Evolutionary conservation across 2,797 vertebrate species (phyloP).

Genomic region (Scyliorhinus canicula): DNA sequence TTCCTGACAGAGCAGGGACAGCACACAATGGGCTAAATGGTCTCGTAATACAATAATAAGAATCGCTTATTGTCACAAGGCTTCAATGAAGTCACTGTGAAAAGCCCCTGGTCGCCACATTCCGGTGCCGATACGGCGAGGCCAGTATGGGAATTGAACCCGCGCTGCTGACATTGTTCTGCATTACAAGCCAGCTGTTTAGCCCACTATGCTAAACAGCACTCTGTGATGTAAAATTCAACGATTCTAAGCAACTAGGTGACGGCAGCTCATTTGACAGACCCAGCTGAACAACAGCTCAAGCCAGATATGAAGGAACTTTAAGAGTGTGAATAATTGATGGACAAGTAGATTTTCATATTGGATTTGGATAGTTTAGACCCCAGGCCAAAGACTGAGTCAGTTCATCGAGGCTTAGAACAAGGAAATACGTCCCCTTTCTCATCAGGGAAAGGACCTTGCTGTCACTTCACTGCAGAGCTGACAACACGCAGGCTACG

Average conservation of each 20-base stretch:
- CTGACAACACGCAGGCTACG: background rate
- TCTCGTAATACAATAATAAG: too few species aligned
- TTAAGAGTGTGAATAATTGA: background rate
- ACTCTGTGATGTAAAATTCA: background rate
- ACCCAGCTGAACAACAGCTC: background rate
- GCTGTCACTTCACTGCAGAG: background rate
- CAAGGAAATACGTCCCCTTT: background rate
- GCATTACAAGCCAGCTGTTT: too few species aligned
- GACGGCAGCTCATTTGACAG: background rate
- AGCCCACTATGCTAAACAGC: too few species aligned
- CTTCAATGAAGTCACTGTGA: too few species aligned
- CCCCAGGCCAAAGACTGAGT: background rate
- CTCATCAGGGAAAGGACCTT: background rate
- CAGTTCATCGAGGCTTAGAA: background rate
- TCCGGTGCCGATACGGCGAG: too few species aligned
- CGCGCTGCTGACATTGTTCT: too few species aligned
- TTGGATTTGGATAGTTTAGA: background rate
- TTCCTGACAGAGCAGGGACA: background rate
- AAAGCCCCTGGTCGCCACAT: too few species aligned
- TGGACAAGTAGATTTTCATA: background rate
- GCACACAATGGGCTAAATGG: background rate
- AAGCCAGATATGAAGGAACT: background rate
- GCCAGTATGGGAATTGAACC: too few species aligned
- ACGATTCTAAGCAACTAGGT: background rate
- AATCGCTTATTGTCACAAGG: too few species aligned